phyloP scores from a whole-genome alignment of 1,140 invertebrate species.

The Cataglyphis hispanica region DNA sequence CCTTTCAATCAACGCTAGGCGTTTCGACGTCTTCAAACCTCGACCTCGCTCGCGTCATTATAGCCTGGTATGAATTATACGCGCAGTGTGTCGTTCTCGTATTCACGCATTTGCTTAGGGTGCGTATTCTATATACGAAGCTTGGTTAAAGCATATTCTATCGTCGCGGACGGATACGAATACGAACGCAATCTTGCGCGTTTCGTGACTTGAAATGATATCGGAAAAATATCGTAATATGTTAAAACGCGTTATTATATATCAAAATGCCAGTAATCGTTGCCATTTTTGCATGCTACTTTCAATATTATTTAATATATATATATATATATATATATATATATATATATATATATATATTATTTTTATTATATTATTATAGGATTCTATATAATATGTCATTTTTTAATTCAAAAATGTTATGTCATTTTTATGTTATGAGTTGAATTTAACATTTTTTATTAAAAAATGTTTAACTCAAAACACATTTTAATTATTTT shows the following conservation, averaged over 20 bases:
- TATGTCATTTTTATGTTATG: no score
- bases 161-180: neutral
- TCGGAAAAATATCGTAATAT: neutral
- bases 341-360: no score
- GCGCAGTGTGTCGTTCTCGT: neutral
- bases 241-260: neutral
- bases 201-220: neutral
- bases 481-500: no score
- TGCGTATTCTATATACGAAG: neutral
- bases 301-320: neutral
- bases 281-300: neutral
- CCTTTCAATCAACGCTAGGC: conserved; percentile 68
- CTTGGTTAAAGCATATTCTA: conserved; percentile 29
- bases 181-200: neutral
- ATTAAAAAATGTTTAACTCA: no score
- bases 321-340: no score
- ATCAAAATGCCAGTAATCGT: neutral
- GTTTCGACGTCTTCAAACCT: conserved; percentile 58
- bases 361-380: no score
- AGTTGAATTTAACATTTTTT: no score
- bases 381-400: neutral
- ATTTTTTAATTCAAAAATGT: no score
- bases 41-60: conserved; percentile 49
- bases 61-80: conserved; percentile 48
- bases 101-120: neutral